phyloP scores from a whole-genome alignment of 2,888 invertebrate genomes.

The Rotaria sp. region DNA sequence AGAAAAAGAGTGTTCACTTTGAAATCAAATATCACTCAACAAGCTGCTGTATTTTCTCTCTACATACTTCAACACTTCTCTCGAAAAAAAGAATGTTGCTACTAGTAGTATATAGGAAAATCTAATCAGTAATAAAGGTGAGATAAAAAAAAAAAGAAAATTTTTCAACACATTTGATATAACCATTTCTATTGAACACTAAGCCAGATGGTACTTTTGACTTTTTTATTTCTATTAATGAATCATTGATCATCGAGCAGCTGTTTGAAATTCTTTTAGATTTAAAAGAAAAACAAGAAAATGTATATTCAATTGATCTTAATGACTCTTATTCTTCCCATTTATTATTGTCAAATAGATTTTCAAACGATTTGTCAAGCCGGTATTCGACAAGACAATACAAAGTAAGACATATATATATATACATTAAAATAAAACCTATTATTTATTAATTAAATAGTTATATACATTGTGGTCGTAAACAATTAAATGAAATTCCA shows the following conservation, averaged over 20 bases:
- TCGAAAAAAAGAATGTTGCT: constrained; percentile 8
- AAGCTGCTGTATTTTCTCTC: neutral
- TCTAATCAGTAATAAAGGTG: constrained; percentile 9
- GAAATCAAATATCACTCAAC: constrained; percentile 9
- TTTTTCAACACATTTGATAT: neutral
- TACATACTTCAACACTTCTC: constrained; percentile 14
- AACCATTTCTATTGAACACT: neutral
- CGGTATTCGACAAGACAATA: constrained; percentile 39
- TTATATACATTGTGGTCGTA: constrained; percentile 39
- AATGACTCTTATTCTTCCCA: neutral
- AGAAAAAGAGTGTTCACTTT: neutral
- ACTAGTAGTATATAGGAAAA: neutral
- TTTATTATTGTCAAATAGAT: neutral
- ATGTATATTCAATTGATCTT: constrained; percentile 11
- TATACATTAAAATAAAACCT: neutral
- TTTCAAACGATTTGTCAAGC: constrained; percentile 36
- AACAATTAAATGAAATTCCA: constrained; percentile 34
- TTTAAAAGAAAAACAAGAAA: neutral
- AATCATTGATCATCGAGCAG: neutral
- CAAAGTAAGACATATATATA: constrained; percentile 29
- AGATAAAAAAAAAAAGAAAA: neutral
- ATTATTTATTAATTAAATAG: neutral
- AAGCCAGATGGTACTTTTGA: constrained; percentile 1
- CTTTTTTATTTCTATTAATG: neutral
- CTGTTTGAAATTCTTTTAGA: constrained; percentile 7